phyloP scores from a whole-genome alignment of 2,888 invertebrate genomes.

The Nycteola revayana region DNA sequence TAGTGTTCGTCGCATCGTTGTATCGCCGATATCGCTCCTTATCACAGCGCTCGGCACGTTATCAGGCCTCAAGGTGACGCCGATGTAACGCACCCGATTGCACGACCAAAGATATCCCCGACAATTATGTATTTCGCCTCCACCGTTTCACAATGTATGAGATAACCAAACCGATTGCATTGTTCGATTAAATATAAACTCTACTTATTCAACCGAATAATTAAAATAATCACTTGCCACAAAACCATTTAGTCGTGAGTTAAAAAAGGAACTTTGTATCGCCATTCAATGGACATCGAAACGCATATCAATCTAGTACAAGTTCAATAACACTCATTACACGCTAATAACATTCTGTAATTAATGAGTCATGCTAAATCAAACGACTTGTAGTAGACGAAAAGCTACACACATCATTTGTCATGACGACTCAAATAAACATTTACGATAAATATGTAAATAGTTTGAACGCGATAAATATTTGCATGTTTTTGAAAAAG shows the following conservation, averaged over 20 bases:
- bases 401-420: not conserved
- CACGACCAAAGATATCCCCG: conserved; percentile 50
- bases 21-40: conserved; percentile 28
- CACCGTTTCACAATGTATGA: conserved; percentile 26
- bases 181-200: not conserved
- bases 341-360: conserved; percentile 4
- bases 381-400: conserved; percentile 6
- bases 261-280: conserved; percentile 9
- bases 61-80: conserved; percentile 76
- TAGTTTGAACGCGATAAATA: too few relatives aligned
- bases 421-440: too few relatives aligned
- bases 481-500: conserved; percentile 8
- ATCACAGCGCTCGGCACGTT: conserved; percentile 43
- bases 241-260: not conserved
- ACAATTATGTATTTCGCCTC: conserved; percentile 41
- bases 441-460: too few relatives aligned
- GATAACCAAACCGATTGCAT: conserved; percentile 15
- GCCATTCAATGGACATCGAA: conserved; percentile 18
- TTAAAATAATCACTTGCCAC: not conserved
- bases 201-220: not conserved
- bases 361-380: not conserved
- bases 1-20: conserved; percentile 16
- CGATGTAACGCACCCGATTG: conserved; percentile 65
- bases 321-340: conserved; percentile 30
- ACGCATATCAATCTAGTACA: conserved; percentile 19